These are phyloP conservation scores for Lemur catta DNA, from an alignment of 2,797 vertebrate genomes.

Conservation along the genomic window DNA sequence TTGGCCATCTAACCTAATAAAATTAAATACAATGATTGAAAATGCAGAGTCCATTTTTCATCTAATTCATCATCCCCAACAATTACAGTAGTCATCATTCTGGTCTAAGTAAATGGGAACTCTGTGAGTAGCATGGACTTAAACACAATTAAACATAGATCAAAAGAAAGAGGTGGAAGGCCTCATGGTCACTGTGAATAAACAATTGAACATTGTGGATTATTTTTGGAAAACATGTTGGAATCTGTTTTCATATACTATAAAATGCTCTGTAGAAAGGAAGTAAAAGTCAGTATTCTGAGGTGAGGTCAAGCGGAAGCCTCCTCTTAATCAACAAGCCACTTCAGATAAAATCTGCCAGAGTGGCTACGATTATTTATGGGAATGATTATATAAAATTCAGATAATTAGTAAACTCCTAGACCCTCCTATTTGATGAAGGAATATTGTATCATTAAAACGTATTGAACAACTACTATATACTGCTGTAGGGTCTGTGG, in stretches of 20 bases:
- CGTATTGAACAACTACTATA: background rate
- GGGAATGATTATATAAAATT: background rate
- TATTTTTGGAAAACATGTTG: constrained; percentile 14
- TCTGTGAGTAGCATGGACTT: background rate
- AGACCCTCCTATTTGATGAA: background rate
- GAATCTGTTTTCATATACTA: background rate
- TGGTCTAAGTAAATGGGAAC: background rate
- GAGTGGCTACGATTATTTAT: background rate
- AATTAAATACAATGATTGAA: background rate
- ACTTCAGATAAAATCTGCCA: background rate
- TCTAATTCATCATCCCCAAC: background rate
- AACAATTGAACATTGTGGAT: background rate
- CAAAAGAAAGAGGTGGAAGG: background rate
- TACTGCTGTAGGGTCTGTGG: background rate
- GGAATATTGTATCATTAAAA: background rate
- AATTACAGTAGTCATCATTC: background rate
- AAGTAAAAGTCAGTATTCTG: background rate
- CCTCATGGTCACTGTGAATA: background rate
- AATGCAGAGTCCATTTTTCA: background rate
- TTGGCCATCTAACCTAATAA: background rate
- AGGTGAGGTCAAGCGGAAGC: background rate
- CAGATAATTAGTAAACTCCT: background rate
- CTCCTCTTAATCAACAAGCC: background rate
- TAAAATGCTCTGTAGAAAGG: background rate
- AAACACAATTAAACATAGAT: background rate